These are phyloP conservation scores for Pelochelys cantorii DNA, from an alignment of 2,797 vertebrate genomes.

Conservation along the genomic window DNA sequence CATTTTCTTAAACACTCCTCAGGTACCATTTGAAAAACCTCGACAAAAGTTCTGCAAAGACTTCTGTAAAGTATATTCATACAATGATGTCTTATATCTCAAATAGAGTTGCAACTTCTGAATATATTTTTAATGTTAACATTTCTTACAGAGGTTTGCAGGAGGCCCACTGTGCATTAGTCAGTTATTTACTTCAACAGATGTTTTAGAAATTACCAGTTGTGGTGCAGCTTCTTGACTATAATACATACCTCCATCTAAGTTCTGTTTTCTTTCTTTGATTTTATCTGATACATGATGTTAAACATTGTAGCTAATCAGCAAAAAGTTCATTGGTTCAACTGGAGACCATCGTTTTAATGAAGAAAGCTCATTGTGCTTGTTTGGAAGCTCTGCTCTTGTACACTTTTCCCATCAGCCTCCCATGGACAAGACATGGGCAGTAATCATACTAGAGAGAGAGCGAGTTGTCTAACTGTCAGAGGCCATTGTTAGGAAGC, in stretches of 20 bases:
- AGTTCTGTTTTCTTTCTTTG: neutral
- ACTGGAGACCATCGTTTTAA: neutral
- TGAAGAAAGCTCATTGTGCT: neutral
- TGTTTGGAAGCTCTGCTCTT: neutral
- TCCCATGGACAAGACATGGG: too few relatives aligned
- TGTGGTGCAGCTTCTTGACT: neutral
- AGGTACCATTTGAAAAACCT: neutral
- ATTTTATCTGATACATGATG: neutral
- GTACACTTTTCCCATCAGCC: too few relatives aligned
- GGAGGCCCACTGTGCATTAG: neutral
- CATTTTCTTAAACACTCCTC: neutral
- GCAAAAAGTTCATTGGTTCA: neutral
- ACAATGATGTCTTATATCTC: neutral
- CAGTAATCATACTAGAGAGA: neutral
- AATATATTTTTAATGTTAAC: neutral
- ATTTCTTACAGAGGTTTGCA: neutral
- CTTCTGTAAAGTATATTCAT: neutral
- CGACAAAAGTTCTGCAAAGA: neutral
- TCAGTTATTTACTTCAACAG: neutral
- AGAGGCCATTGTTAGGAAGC: neutral
- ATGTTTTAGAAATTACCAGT: neutral
- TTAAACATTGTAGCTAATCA: neutral
- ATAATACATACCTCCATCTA: neutral
- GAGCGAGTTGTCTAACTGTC: neutral
- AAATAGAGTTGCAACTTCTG: neutral